phyloP scores from a whole-genome alignment of 2,888 invertebrate species.

The Clostera curtula region DNA sequence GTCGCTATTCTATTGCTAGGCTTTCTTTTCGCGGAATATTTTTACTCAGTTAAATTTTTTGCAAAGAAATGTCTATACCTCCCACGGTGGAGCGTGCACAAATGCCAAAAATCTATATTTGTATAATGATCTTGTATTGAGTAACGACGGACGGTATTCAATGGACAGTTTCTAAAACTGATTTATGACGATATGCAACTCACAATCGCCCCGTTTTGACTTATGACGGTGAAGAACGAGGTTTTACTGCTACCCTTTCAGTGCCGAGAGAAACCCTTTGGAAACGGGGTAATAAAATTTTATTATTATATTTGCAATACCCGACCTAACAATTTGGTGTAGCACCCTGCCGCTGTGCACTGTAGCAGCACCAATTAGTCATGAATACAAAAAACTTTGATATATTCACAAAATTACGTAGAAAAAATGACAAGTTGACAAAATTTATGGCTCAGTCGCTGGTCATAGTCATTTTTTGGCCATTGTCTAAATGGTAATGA shows the following conservation, averaged over 20 bases:
- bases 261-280: slow-evolving; percentile 64
- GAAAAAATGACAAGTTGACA: slow-evolving; percentile 53
- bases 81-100: slow-evolving; percentile 69
- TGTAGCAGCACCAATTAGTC: slow-evolving; percentile 61
- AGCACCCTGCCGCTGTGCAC: slow-evolving; percentile 54
- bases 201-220: slow-evolving; percentile 64
- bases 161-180: slow-evolving; percentile 54
- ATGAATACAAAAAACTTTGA: slow-evolving; percentile 47
- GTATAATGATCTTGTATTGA: slow-evolving; percentile 71
- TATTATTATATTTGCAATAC: slow-evolving; percentile 72
- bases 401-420: slow-evolving; percentile 49
- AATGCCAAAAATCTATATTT: slow-evolving; percentile 71
- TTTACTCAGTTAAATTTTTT: slow-evolving; percentile 37
- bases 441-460: slow-evolving; percentile 56
- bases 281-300: slow-evolving; percentile 71
- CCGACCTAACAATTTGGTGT: slow-evolving; percentile 46
- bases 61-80: slow-evolving; percentile 52
- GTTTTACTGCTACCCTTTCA: slow-evolving; percentile 65
- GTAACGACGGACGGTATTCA: slow-evolving; percentile 54
- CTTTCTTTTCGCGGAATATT: slow-evolving; percentile 65
- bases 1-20: slow-evolving; percentile 28
- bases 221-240: slow-evolving; percentile 48
- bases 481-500: slow-evolving; percentile 57
- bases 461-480: slow-evolving; percentile 49
- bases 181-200: slow-evolving; percentile 69